Base-by-base conservation (phyloP, 2,888 invertebrate genomes). In the Empis stercorea region DNA sequence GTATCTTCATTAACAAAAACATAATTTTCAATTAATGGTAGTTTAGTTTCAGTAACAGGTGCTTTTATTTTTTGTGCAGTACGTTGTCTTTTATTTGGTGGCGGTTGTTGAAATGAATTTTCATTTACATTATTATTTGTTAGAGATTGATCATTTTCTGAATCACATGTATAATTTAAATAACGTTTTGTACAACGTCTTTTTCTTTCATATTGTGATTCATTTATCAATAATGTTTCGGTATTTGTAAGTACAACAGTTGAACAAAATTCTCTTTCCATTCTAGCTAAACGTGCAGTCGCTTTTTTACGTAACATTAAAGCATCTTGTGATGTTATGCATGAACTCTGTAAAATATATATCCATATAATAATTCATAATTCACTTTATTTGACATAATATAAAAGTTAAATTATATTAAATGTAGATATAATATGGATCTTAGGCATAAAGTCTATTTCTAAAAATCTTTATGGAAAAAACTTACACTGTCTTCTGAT, bases 261-360 rank as follows among this genome's bases (percentile, higher is more conserved):
- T 56, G 82, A 80, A 14, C 79, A 80, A 63, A 84, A 84, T 58
- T 82, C 81, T 61, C 78, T 75, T 62, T 84, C 83, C 57, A 79
- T 79, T 61, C 76, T 80, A 1, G 82, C 77, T 50, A 84, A 65
- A 48, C 75, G 73, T 39, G 67, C 68, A 0, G 67, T 68, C 6
- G 69, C 69, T 46, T 66, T 58, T 27, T 66, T 64, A 0, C 68
- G 62, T 46, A 69, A 51, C 50, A 65, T 59, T 45, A 65, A 63
- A 0, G 69, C 66, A 51, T 66, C 67, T 49, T 68, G 64, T 14
- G 65, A 64, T 4, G 65, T 63, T 11, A 66, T 57, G 5, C 60
- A 58, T 1, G 59, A 58, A 11, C 63, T 63, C 69, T 68, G 39
- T 13, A 47, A n/a, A n/a, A n/a, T n/a, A n/a, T n/a, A n/a, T n/a